phyloP scores from a whole-genome alignment of 2,797 vertebrate species.

The Microctenopoma steveboyesi region DNA sequence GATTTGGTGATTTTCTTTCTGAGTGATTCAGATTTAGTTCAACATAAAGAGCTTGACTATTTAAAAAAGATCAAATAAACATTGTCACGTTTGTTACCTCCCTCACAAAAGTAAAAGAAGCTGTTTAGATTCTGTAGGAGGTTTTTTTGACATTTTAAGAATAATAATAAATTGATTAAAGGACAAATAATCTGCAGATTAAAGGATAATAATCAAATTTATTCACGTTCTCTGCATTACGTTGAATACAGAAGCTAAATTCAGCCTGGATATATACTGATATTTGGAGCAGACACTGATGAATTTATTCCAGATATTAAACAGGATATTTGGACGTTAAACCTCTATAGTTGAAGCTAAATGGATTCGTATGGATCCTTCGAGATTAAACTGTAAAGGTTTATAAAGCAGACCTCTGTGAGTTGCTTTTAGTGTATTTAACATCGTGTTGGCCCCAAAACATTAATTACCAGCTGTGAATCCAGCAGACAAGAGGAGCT shows the following conservation, averaged over 20 bases:
- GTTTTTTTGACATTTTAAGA: not conserved
- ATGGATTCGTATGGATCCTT: conserved; percentile 32
- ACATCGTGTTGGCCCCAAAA: conserved; percentile 32
- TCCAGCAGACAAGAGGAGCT: conserved; percentile 53
- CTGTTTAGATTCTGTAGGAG: too few relatives aligned
- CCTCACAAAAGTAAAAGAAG: too few relatives aligned
- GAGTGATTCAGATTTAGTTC: too few relatives aligned
- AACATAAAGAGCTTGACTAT: too few relatives aligned
- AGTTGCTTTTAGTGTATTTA: conserved; percentile 59
- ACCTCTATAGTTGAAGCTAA: conserved; percentile 11
- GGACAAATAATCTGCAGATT: too few relatives aligned
- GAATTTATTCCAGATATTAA: conserved; percentile 7
- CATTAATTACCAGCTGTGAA: conserved; percentile 63
- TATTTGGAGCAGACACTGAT: not conserved
- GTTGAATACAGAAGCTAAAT: not conserved
- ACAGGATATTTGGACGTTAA: conserved; percentile 19
- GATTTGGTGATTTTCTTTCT: too few relatives aligned
- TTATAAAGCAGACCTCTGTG: conserved; percentile 15
- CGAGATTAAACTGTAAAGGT: conserved; percentile 32
- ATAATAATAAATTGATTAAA: not conserved
- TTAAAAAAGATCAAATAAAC: too few relatives aligned
- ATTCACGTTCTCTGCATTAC: not conserved
- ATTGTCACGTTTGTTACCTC: too few relatives aligned
- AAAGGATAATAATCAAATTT: not conserved
- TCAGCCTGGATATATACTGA: not conserved